Conservation (phyloP, 2,888 invertebrate species). For the Epicampocera succincta region DNA sequence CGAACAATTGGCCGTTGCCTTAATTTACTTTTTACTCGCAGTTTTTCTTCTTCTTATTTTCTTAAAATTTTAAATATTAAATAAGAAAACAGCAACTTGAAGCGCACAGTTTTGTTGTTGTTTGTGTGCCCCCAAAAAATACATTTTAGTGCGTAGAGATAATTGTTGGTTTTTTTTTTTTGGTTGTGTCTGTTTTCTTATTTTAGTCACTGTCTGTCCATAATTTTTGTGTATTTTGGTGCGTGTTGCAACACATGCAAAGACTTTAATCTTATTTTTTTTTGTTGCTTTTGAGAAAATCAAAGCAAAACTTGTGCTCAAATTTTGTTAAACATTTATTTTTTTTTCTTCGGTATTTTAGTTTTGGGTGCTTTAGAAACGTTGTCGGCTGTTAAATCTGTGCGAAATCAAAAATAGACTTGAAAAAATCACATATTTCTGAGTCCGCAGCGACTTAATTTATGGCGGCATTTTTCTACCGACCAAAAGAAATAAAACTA, state of each 20-base stretch:
- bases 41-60: too few species aligned
- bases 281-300: slow-evolving; percentile 27
- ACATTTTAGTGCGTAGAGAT: too few species aligned
- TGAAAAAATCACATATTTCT: slow-evolving; percentile 21
- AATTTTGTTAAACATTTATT: slow-evolving; percentile 36
- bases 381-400: slow-evolving; percentile 51
- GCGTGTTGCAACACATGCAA: slow-evolving; percentile 69
- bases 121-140: not conserved
- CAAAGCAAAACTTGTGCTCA: slow-evolving; percentile 49
- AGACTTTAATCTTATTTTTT: slow-evolving; percentile 54
- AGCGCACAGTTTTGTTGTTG: not conserved
- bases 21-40: too few species aligned
- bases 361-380: slow-evolving; percentile 31
- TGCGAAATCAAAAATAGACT: slow-evolving; percentile 41
- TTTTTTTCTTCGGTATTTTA: not conserved
- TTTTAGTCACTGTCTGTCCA: slow-evolving; percentile 9
- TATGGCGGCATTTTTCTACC: slow-evolving; percentile 42
- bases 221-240: slow-evolving; percentile 21
- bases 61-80: too few species aligned
- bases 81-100: too few species aligned
- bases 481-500: slow-evolving; percentile 17
- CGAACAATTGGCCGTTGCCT: too few species aligned
- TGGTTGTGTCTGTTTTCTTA: slow-evolving; percentile 42
- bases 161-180: too few species aligned
- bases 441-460: slow-evolving; percentile 60